Evolutionary conservation across 2,888 invertebrate genomes (phyloP), one percentile per base, ranked within the genome.

Genomic region (Rhogogaster chlorosoma): DNA sequence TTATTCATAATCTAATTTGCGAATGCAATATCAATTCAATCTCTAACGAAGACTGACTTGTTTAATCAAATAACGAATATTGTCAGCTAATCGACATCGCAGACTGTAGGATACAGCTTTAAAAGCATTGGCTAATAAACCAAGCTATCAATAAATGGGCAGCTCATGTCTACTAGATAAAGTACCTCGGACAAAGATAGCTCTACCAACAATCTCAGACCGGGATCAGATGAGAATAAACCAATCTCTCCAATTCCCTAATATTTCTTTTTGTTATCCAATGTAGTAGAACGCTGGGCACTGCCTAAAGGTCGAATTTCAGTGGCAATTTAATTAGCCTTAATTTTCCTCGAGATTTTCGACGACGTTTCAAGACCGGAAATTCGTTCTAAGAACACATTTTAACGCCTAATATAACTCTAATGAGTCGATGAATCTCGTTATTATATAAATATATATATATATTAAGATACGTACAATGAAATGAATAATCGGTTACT

Each of bases 121-220:
- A 90, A 92, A 91, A 91, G 91, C 89, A 92, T 92, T 91, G 91
- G 89, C 88, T 89, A 89, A 92, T 92, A 92, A 92, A 92, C 91
- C 91, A 91, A 91, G 88, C 87, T 88, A 88, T 88, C 87, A 85
- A 87, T 88, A 87, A 86, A 80, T 57, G 80, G 61, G 49, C 57
- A 10, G 38, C 32, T 22, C 80, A 61, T 80, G 38, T 57, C 57
- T 80, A 1, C 36, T 38, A 61, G 80, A 80, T 80, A 80, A 36
- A 80, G 38, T 49, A 38, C 36, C 80, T 15, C 26, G 57, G 61
- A 61, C 38, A 38, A 61, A 80, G 38, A 61, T 80, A 61, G 32
- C 22, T 29, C 22, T 29, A n/a, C 22, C 57, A 22, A 80, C 77
- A 80, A 78, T 36, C 78, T 78, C n/a, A 29, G 9, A 53, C 45